These are phyloP conservation scores for Odocoileus virginianus DNA, from an alignment of 2,113 vertebrate genomes.

Conservation along the genomic window DNA sequence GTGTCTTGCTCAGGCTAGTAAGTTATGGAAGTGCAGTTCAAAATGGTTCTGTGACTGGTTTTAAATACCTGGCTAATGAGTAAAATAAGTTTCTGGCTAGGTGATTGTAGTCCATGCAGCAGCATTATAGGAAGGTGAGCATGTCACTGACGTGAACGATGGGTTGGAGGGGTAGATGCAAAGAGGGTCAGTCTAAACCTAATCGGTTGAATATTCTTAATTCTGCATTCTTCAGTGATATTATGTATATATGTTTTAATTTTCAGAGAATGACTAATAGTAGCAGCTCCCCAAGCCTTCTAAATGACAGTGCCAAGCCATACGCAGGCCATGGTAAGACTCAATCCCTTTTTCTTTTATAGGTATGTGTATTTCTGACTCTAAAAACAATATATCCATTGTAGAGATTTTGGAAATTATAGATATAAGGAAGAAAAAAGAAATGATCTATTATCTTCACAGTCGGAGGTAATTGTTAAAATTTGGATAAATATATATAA, in stretches of 20 bases:
- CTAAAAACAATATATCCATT: background rate
- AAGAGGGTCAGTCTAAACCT: background rate
- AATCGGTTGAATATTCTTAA: background rate
- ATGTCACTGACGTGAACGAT: background rate
- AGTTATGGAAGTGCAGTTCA: background rate
- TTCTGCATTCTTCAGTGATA: constrained; percentile 13
- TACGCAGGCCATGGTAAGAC: constrained; percentile 94
- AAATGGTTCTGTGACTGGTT: background rate
- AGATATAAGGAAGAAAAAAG: background rate
- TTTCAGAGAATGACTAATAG: constrained; percentile 97
- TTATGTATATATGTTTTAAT: constrained; percentile 49
- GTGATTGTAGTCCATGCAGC: background rate
- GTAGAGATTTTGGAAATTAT: constrained; percentile 18
- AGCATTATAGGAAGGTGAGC: background rate
- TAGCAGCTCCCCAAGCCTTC: constrained; percentile 98
- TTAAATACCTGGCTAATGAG: background rate
- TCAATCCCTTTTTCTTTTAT: background rate
- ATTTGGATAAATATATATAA: background rate
- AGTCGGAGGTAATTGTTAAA: background rate
- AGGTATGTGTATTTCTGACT: background rate
- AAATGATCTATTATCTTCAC: background rate
- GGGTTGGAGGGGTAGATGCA: background rate
- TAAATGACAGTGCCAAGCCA: constrained; percentile 98
- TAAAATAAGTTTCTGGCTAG: background rate
- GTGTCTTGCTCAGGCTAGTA: background rate